Evolutionary conservation across 2,888 invertebrate species (phyloP).

Genomic region (Agrypnus murinus): DNA sequence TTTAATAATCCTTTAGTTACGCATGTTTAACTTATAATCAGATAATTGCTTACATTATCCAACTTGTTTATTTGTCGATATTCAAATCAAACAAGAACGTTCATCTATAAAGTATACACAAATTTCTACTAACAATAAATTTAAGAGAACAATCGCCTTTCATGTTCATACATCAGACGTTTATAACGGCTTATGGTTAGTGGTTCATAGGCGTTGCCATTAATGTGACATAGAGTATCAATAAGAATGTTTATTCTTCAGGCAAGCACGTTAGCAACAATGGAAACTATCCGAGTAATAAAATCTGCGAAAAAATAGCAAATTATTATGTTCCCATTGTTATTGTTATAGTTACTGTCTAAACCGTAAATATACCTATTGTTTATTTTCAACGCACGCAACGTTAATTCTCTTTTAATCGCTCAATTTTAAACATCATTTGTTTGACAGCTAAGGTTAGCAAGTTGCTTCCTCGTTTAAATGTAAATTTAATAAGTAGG

Average conservation of each 20-base stretch:
- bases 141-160: too few relatives aligned
- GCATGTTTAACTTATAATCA: too few relatives aligned
- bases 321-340: constrained; percentile 13
- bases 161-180: too few relatives aligned
- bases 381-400: constrained; percentile 28
- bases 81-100: too few relatives aligned
- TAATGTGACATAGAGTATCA: background rate
- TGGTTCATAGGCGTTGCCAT: background rate
- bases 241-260: constrained; percentile 1
- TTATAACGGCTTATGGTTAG: background rate
- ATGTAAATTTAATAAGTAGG: too few relatives aligned
- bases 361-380: constrained; percentile 23
- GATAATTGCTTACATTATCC: too few relatives aligned
- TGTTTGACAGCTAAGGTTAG: constrained; percentile 15
- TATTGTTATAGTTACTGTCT: constrained; percentile 5
- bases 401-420: constrained; percentile 13
- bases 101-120: too few relatives aligned
- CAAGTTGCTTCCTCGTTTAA: constrained; percentile 8
- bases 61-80: too few relatives aligned
- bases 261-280: constrained; percentile 14
- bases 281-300: constrained; percentile 10
- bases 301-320: constrained; percentile 1
- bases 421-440: constrained; percentile 16
- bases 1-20: too few relatives aligned
- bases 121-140: too few relatives aligned